Conservation (phyloP, 2,888 invertebrate genomes). For the Callyntrura guangdongensis region DNA sequence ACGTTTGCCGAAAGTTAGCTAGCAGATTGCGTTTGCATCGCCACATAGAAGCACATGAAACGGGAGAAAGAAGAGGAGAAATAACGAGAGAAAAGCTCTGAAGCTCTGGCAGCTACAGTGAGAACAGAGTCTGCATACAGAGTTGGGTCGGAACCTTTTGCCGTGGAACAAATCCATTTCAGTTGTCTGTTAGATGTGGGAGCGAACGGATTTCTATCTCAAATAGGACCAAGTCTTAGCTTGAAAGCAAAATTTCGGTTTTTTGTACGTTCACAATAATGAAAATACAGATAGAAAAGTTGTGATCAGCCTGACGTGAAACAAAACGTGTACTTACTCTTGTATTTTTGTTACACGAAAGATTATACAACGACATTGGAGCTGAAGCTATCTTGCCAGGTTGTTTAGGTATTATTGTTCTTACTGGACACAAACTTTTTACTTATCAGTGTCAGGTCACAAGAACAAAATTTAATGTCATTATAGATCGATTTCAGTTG, state of each 20-base stretch:
- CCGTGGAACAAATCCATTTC: background rate
- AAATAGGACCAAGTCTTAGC: background rate
- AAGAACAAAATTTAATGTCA: background rate
- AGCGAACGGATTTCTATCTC: conserved; percentile 70
- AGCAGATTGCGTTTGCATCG: conserved; percentile 36
- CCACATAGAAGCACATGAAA: background rate
- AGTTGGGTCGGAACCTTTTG: conserved; percentile 2
- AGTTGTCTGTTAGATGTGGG: conserved; percentile 73
- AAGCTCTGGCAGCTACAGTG: background rate
- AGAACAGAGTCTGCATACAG: conserved; percentile 7
- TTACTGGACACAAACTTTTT: background rate
- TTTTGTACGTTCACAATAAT: conserved; percentile 2
- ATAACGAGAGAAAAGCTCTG: conserved; percentile 25
- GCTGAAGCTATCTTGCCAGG: background rate
- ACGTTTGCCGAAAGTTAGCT: background rate
- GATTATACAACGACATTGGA: background rate
- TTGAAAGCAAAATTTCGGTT: background rate
- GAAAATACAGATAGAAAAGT: background rate
- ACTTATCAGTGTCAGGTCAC: background rate
- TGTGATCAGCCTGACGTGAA: background rate
- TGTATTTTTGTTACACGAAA: background rate
- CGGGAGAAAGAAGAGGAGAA: background rate
- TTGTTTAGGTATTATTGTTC: background rate
- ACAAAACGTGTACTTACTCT: background rate
- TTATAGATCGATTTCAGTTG: background rate